Evolutionary conservation across 2,888 invertebrate species (phyloP), one percentile per base, ranked within the genome.

Genomic region (Drosophila prostipennis): DNA sequence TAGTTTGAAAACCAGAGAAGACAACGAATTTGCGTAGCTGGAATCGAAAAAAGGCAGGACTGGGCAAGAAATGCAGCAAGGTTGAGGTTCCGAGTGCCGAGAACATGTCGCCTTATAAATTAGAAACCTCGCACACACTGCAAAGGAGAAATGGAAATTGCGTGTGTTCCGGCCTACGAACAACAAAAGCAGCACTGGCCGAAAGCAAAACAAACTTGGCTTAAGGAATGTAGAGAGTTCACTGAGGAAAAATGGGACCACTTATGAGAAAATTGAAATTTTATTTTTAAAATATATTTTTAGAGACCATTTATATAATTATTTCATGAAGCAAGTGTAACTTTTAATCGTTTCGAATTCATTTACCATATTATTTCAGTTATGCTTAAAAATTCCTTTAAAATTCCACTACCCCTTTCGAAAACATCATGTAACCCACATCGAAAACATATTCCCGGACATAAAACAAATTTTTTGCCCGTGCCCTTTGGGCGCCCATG

Each of bases 91-190:
- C 6, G 34, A 56, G 49, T 26, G n/a, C 23, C 34, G 51, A 36
- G 26, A 70, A 78, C 87, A 80, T 76, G 85, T 80, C 74, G 74
- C 77, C 77, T 76, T 80, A 76, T 85, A 89, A 82, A 89, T 85
- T 87, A 78, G 78, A 79, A 74, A 79, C 43, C 45, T 60, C 54
- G 58, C 57, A 53, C 37, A 43, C 14, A 37, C 53, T 45, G 52
- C 63, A 26, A 81, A 84, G 81, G 49, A 67, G 40, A 82, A 85
- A 85, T 85, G 76, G 80, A 76, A 82, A 87, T 78, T 78, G 87
- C 78, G 78, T 87, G 53, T 79, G 71, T 76, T 82, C 74, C 40
- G 59, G 77, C 72, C 72, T 76, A 76, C 74, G 61, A 73, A 58
- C 61, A 59, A 60, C 45, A 19, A 45, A 14, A 19, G 13, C 45